Conservation (phyloP, 2,797 vertebrate genomes). For the Chiroxiphia lanceolata region DNA sequence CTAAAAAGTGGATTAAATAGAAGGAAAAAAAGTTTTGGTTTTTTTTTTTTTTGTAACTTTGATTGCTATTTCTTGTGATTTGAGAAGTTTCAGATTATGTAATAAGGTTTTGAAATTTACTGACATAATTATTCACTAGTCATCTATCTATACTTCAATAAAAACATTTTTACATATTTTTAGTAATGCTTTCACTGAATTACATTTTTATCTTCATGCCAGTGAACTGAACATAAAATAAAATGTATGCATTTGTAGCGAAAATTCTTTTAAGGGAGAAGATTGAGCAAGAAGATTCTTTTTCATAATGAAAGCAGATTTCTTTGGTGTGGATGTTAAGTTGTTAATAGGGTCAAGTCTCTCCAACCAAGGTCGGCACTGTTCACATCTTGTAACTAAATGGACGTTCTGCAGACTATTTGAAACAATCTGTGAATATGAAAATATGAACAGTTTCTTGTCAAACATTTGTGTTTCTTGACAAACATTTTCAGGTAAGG, state of each 20-base stretch:
- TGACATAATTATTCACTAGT: neutral
- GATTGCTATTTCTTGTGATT: neutral
- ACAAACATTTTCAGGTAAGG: neutral
- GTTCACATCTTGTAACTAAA: neutral
- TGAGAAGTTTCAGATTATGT: neutral
- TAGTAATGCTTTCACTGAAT: neutral
- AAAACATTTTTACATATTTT: neutral
- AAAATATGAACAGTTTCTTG: neutral
- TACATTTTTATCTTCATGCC: neutral
- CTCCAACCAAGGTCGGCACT: neutral
- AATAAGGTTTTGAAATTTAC: neutral
- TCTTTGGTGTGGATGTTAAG: neutral
- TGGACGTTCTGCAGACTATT: neutral
- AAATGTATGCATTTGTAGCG: neutral
- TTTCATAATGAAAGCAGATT: neutral
- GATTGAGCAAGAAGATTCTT: neutral
- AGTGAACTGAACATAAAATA: neutral
- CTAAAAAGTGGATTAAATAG: neutral
- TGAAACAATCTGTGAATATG: neutral
- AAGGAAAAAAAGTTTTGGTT: neutral
- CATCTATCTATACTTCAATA: neutral
- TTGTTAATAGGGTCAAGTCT: neutral
- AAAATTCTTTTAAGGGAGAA: neutral
- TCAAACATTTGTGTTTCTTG: neutral
- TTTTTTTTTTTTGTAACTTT: neutral